Base-by-base conservation (phyloP, 2,113 vertebrate genomes). In the Megatriorchis doriae region DNA sequence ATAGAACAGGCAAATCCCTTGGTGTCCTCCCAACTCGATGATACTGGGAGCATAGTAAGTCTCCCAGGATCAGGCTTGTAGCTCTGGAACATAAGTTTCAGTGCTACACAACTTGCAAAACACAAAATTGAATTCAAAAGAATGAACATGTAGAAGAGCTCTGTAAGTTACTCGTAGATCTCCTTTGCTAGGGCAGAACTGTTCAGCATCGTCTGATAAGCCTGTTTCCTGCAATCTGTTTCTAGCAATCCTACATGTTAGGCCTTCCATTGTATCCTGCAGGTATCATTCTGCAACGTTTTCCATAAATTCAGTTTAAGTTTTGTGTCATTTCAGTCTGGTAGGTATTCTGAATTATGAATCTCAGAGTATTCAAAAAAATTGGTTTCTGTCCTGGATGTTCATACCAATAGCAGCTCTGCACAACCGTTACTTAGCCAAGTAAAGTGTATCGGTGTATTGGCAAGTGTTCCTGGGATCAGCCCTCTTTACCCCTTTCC, bases 381-480 rank as follows among this genome's bases (percentile, higher is more conserved):
- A 42, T 4, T 21, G 9, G 9, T 78, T 65, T 66, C 50, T 70
- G 3, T 21, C n/a, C 72, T 81, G 93, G 32, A 1, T 58, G 14
- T n/a, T 40, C 34, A 19, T 7, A 4, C 11, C 21, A 38, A 12
- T 1, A 32, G 92, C 75, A 82, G 72, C 12, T 56, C 82, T 58
- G 38, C 34, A 29, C 86, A 58, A 32, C 7, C 9, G 3, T 7
- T 19, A 17, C 40, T 29, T 14, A 23, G 43, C 56, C 68, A 17
- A 1, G 27, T 3, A 3, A 0, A 12, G 20, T 1, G 13, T 14
- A 31, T 9, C 1, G 0, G 31, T 1, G 11, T 14, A 31, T 7
- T 1, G 1, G 38, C 13, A 26, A n/a, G 58, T 0, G 9, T 8
- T 56, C 14, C 45, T 34, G 50, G 56, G 43, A 20, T 8, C 43